Evolutionary conservation across 2,888 invertebrate species (phyloP), one percentile per base, ranked within the genome.

Genomic region (Augiades crinisus): DNA sequence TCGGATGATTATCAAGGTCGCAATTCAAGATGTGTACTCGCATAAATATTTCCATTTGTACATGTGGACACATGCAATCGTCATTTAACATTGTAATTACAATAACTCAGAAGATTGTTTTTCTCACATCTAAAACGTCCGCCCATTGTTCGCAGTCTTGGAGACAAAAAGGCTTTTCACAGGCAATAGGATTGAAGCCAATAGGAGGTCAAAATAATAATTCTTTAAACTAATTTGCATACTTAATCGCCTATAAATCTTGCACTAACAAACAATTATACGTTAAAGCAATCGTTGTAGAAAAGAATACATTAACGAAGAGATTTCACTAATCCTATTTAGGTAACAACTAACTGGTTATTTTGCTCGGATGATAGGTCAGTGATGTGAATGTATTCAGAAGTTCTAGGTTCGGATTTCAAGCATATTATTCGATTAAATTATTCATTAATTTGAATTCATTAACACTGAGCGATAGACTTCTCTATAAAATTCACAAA

Each of bases 81-180:
- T 59, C 59, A 59, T 62, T 64, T 64, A 59, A 63, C 62, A 63
- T 58, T 62, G 61, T 61, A 59, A 59, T 60, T 57, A 53, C 58
- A 62, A 63, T 64, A 58, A 65, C 58, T 55, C 59, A 61, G 59
- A 63, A 60, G 68, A 68, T 66, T 65, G 61, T 66, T 70, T 71
- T 76, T 76, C 71, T 77, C 78, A 78, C 75, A 80, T 78, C 75
- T 70, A 61, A 58, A 61, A 76, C 78, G 75, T 81, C 82, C 86
- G 85, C 58, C 75, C 71, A 84, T 86, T 84, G 84, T 84, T 50
- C 63, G 70, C 64, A 52, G 37, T 41, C 37, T 55, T 55, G 49
- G 30, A 55, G 52, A 53, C 53, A 59, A 61, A 61, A 59, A 56
- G 45, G 16, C 46, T n/a, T 51, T 54, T 50, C 56, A 56, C 50